phyloP scores from a whole-genome alignment of 2,113 vertebrate species.

The Halcyon senegalensis region DNA sequence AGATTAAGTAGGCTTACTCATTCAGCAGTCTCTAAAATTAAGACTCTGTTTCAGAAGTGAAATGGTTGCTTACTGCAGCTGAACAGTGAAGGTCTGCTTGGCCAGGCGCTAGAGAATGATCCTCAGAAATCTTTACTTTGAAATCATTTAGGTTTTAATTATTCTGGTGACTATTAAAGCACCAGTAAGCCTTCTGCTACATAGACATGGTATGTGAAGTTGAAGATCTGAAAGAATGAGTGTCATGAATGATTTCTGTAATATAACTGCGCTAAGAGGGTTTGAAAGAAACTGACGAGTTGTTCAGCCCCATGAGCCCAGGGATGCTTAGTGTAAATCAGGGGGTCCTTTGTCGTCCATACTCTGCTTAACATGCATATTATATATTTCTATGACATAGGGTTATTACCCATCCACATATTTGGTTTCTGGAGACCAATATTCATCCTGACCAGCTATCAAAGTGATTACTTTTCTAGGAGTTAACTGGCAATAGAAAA shows the following conservation, averaged over 20 bases:
- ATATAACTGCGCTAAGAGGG: not conserved
- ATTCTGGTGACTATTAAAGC: not conserved
- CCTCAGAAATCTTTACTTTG: not conserved
- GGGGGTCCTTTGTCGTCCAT: not conserved
- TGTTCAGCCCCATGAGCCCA: not conserved
- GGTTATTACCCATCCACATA: not conserved
- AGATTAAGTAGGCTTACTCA: not conserved
- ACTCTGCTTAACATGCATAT: not conserved
- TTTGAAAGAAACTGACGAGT: not conserved
- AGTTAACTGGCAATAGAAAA: not conserved
- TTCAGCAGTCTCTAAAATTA: not conserved
- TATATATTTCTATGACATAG: too few relatives aligned
- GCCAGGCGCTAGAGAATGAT: not conserved
- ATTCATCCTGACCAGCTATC: not conserved
- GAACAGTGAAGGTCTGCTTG: not conserved
- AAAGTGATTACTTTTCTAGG: not conserved
- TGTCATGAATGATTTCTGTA: not conserved
- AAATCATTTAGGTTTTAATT: not conserved
- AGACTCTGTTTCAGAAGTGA: not conserved
- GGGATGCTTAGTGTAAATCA: not conserved
- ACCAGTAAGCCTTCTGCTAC: not conserved
- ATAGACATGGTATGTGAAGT: not conserved
- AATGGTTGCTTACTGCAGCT: not conserved
- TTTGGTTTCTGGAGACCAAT: not conserved
- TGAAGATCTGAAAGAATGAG: not conserved